Evolutionary conservation across 2,888 invertebrate genomes (phyloP).

Genomic region (Ectemnius cavifrons): DNA sequence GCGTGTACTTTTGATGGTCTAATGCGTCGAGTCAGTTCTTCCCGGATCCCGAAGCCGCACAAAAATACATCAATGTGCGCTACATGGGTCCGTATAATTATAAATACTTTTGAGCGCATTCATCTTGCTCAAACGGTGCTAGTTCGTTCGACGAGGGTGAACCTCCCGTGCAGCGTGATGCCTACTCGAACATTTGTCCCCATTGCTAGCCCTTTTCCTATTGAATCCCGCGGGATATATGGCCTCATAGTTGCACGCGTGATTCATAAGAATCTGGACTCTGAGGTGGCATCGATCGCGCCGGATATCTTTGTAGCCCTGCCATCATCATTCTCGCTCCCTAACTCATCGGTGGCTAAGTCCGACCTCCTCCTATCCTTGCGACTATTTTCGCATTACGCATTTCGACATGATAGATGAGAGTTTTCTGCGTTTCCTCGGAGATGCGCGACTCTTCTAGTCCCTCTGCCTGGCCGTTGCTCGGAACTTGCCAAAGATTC

Average conservation of each 20-base stretch:
- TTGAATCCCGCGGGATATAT: no score
- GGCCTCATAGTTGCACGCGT: background rate
- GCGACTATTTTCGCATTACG: conserved; percentile 73
- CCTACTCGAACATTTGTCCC: no score
- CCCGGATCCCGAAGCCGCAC: conserved; percentile 23
- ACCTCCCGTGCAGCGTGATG: no score
- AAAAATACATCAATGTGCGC: conserved; percentile 41
- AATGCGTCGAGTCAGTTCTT: conserved; percentile 19
- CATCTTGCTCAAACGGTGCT: conserved; percentile 27
- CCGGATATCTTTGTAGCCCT: conserved; percentile 46
- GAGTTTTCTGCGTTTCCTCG: conserved; percentile 73
- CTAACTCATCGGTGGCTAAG: conserved; percentile 52
- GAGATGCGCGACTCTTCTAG: conserved; percentile 38
- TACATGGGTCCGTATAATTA: conserved; percentile 41
- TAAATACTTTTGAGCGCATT: conserved; percentile 45
- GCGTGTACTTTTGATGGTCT: background rate
- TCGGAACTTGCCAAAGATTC: conserved; percentile 63
- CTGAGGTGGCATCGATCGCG: background rate
- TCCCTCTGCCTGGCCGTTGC: conserved; percentile 27
- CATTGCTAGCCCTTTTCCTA: no score
- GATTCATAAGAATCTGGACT: background rate
- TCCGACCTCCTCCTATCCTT: conserved; percentile 71
- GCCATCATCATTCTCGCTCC: conserved; percentile 33
- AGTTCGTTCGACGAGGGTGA: background rate
- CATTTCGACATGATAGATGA: conserved; percentile 75